Conservation (phyloP, 2,113 vertebrate species). For the Brevimyrus niger region DNA sequence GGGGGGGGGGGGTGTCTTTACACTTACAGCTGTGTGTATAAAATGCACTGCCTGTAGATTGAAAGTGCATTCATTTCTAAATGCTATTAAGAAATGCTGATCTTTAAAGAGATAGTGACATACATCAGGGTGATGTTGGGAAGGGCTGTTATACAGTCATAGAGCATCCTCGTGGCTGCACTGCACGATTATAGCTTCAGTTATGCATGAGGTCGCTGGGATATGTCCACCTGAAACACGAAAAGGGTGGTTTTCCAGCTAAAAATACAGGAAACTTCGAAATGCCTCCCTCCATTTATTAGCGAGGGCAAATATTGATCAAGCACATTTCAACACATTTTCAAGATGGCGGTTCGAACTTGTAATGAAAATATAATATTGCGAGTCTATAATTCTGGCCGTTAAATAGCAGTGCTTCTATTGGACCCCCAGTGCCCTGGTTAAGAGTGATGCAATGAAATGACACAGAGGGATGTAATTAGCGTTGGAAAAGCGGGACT, state of each 20-base stretch:
- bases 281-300: slow-evolving; percentile 1
- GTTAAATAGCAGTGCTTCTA: slow-evolving; percentile 29
- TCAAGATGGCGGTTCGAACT: slow-evolving; percentile 19
- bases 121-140: slow-evolving; percentile 19
- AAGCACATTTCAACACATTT: not conserved
- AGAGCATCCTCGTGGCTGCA: slow-evolving; percentile 16
- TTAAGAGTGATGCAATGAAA: slow-evolving; percentile 49
- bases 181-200: slow-evolving; percentile 22
- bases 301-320: not conserved
- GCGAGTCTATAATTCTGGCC: slow-evolving; percentile 36
- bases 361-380: slow-evolving; percentile 28
- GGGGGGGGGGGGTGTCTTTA: not conserved
- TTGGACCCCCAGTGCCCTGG: slow-evolving; percentile 39
- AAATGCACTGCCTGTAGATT: not conserved
- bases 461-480: slow-evolving; percentile 49
- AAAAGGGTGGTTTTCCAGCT: not conserved
- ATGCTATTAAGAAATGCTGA: slow-evolving; percentile 13
- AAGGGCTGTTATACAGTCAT: not conserved
- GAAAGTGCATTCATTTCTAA: slow-evolving; percentile 25
- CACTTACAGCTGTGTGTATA: not conserved
- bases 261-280: slow-evolving; percentile 3
- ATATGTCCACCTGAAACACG: slow-evolving; percentile 16
- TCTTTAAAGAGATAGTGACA: slow-evolving; percentile 18
- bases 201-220: slow-evolving; percentile 24
- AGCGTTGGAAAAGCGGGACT: slow-evolving; percentile 52